Percentiles rank a stretch among this genome's conserved stretches.
phyloP scores from a whole-genome alignment of 2,797 vertebrate species.

The Scleropages formosus region DNA sequence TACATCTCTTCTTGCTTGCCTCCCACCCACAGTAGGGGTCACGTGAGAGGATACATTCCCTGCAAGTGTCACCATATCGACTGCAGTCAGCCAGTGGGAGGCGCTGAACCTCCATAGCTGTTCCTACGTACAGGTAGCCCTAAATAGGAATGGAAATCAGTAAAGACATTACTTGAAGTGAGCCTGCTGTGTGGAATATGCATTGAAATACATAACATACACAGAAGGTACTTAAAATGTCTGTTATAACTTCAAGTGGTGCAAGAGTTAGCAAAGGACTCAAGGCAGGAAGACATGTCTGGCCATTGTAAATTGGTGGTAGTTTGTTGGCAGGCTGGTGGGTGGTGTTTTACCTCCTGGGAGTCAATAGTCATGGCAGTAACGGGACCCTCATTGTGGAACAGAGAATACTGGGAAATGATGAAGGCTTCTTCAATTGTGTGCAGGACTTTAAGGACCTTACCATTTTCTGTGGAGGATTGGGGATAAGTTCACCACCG shows the following conservation, averaged over 20 bases:
- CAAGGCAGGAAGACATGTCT: background rate
- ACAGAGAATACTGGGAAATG: slow-evolving; percentile 75
- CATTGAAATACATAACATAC: background rate
- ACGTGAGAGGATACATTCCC: slow-evolving; percentile 71
- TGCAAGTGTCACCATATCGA: slow-evolving; percentile 73
- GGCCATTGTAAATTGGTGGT: background rate
- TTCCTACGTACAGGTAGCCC: slow-evolving; percentile 75
- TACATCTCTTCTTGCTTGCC: slow-evolving; percentile 63
- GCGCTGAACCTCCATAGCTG: slow-evolving; percentile 70
- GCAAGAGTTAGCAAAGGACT: background rate
- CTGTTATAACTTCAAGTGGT: background rate
- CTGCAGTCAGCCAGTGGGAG: slow-evolving; percentile 71
- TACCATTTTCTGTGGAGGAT: slow-evolving; percentile 68
- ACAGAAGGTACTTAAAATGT: background rate
- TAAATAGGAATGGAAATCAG: slow-evolving; percentile 31
- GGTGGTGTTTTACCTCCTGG: slow-evolving; percentile 59
- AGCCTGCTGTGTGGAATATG: background rate
- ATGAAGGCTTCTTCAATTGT: slow-evolving; percentile 71
- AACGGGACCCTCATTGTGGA: slow-evolving; percentile 70
- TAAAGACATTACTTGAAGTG: too few relatives aligned
- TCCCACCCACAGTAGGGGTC: slow-evolving; percentile 76
- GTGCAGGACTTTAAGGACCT: slow-evolving; percentile 76
- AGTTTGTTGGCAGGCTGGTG: background rate
- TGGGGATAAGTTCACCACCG: background rate
- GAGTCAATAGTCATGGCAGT: slow-evolving; percentile 74